Base-by-base conservation (phyloP, 2,113 vertebrate species). In the Nerophis ophidion region DNA sequence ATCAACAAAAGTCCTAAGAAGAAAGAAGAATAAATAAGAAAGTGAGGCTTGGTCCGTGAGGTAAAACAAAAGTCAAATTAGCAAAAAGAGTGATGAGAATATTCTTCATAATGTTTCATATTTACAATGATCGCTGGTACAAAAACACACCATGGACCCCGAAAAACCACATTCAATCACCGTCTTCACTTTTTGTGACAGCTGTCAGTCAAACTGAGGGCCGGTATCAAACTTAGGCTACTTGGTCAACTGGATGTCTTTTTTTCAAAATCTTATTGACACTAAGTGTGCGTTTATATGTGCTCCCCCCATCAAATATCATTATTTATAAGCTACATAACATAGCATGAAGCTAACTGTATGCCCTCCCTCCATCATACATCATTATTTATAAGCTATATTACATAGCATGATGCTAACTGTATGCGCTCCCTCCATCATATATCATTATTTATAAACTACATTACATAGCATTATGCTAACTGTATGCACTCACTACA, bases 41-140 rank as follows among this genome's bases (percentile, higher is more conserved):
- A 84, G 79, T 59, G 69, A 45, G 75, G 81, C 86, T 86, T 89
- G 88, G 89, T 88, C 85, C 85, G 70, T 87, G 82, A 89, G 82
- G 82, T 83, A 81, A 77, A 82, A 26, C 26, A 26, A 26, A 84
- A 52, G 68, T 66, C 61, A 72, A 81, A 63, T 60, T 14, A 64
- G 61, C 70, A 65, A 45, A 51, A 56, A 66, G 19, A 71, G 48
- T 5, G 16, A 26, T 10, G 8, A 47, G 36, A 14, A 34, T 47
- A 47, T 59, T 46, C 42, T 58, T 51, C 26, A 26, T 26, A 3
- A 26, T 61, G 55, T 75, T 63, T 52, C 11, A 58, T 84, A 84
- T 84, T 80, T 87, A 86, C 81, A 86, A 45, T 68, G 51, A 63
- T 68, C 26, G 36, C 81, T 61, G 63, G 65, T 8, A 77, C 59